Evolutionary conservation across 2,797 vertebrate genomes (phyloP), one percentile per base, ranked within the genome.

Genomic region (Lutjanus campechanus): DNA sequence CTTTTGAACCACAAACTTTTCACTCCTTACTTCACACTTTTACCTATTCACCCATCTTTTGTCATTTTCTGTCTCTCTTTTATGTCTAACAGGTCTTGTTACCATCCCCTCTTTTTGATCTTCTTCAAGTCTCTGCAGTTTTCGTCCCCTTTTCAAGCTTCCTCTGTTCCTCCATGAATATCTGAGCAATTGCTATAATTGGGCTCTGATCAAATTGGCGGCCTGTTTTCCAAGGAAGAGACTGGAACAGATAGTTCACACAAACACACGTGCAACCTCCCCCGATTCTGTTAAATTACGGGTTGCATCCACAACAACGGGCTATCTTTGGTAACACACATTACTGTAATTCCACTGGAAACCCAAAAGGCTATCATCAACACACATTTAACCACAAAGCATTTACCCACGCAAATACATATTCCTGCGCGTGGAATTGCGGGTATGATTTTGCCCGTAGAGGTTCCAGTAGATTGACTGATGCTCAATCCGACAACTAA

Each of bases 171-270:
- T 59, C 60, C 56, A 73, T 83, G 70, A 84, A 88, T 86, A 85
- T 89, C 81, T 79, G 70, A 81, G 84, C 72, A 69, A 85, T 84
- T 80, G 81, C 87, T 90, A 65, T 91, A 92, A 94, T 93, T 93
- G 86, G 70, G 73, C 74, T 66, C 56, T 87, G 83, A 91, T 92
- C 82, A 90, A 90, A 88, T 82, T 84, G 85, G 76, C 20, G 44
- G 79, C 40, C 76, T 85, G 84, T 82, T 84, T 84, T 83, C 72
- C 25, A 46, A 63, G 44, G 46, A 81, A 56, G 77, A 84, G 49
- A 20, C 59, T 63, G 70, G 60, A 89, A 87, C 82, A 65, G 67
- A 74, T 63, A 62, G 44, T 77, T 84, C 72, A n/a, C 58, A 64
- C 80, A 67, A 75, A 77, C 50, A 40, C 65, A 81, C 4, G 40